Evolutionary conservation across 2,797 vertebrate genomes (phyloP), one percentile per base, ranked within the genome.

Genomic region (Myotis vivesi): DNA sequence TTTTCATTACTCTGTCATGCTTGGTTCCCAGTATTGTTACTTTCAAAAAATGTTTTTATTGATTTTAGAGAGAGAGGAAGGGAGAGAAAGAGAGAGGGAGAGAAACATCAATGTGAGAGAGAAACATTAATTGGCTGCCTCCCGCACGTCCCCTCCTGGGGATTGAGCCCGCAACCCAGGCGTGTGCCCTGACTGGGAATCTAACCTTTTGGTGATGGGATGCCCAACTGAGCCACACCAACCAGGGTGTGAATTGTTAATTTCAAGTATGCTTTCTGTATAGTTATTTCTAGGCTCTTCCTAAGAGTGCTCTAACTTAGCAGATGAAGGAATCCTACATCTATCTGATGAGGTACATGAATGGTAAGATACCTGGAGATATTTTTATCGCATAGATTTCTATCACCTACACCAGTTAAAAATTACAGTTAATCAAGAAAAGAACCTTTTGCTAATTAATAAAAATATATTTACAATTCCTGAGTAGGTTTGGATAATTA

Each of bases 341-440:
- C 57, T 57, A 71, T 87, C 57, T 57, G 62, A 71, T 89, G 82
- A 87, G 16, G 59, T 66, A 75, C 9, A 59, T 30, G 46, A 71
- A 73, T 36, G 77, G 33, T 92, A 53, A 90, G 44, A 89, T 71
- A 36, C 33, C 44, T 93, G 28, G 80, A 92, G 69, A 38, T 76
- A 81, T 75, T 95, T 96, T 92, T 80, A 41, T 66, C 20, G 76
- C 15, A 25, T 92, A 76, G n/a, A 93, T 59, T 33, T 76, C 91
- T 87, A 62, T 41, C 41, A 90, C 2, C 44, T 23, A 68, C 68
- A 36, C 57, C 25, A 94, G 28, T 89, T 79, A 46, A 88, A 92
- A 88, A 66, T 85, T 75, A n/a, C 16, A 87, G n/a, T 80, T 66
- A 84, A 86, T 71, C 28, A 84, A 91, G 85, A 79, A 76, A 84